Conservation (phyloP, 2,797 vertebrate genomes). For the Falco novaeseelandiae region DNA sequence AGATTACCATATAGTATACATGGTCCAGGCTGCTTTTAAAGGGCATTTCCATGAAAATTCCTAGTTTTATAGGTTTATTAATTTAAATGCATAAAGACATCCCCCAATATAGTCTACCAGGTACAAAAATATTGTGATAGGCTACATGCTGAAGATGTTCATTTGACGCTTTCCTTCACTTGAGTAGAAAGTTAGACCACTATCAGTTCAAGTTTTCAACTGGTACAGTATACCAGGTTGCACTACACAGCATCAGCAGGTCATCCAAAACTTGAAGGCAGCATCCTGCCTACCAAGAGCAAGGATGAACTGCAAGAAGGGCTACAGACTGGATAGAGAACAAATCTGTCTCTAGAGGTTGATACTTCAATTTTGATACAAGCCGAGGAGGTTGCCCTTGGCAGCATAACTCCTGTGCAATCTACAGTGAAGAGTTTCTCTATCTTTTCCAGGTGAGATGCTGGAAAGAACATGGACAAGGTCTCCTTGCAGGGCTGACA, state of each 20-base stretch:
- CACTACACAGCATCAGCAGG: background rate
- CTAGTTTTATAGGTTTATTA: background rate
- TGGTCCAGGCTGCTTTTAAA: background rate
- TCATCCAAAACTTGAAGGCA: background rate
- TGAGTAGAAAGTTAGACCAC: background rate
- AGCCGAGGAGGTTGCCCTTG: background rate
- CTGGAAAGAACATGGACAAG: background rate
- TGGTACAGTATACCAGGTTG: background rate
- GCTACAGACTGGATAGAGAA: background rate
- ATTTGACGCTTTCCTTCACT: background rate
- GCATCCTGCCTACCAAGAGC: background rate
- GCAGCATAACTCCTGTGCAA: background rate
- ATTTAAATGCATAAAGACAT: background rate
- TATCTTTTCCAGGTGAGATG: background rate
- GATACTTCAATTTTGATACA: background rate
- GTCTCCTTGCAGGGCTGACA: background rate
- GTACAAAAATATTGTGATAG: background rate
- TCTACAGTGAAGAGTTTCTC: background rate
- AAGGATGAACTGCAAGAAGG: background rate
- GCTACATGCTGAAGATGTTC: background rate
- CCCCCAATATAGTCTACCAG: background rate
- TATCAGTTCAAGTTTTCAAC: background rate
- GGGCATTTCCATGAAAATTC: background rate
- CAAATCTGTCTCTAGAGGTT: accelerated
- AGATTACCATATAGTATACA: background rate